Evolutionary conservation across 1,140 invertebrate species (phyloP).

Genomic region (Apis mellifera): DNA sequence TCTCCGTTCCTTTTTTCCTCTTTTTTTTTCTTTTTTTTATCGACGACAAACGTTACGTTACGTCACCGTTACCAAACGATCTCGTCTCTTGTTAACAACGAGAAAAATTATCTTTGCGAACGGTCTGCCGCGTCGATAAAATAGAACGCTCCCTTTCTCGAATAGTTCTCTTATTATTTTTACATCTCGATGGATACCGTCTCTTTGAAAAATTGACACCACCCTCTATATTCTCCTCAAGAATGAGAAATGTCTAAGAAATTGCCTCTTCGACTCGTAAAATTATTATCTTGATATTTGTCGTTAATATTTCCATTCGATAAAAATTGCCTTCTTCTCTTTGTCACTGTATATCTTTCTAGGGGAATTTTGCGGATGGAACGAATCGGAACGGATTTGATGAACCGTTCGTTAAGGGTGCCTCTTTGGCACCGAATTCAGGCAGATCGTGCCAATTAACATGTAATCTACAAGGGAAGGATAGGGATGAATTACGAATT

Average conservation of each 20-base stretch:
- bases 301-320: too few species aligned
- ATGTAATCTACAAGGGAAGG: slow-evolving; percentile 20
- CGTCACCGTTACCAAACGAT: background rate
- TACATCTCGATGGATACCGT: slow-evolving; percentile 13
- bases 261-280: background rate
- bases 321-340: too few species aligned
- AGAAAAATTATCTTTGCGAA: slow-evolving; percentile 21
- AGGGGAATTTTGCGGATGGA: too few species aligned
- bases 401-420: background rate
- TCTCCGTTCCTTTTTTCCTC: background rate
- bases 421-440: slow-evolving; percentile 35
- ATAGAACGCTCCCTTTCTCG: background rate
- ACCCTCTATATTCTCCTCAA: background rate
- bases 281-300: too few species aligned
- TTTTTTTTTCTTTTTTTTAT: background rate
- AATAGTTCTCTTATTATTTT: background rate
- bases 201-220: background rate
- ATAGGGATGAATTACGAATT: slow-evolving; percentile 42
- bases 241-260: slow-evolving; percentile 19
- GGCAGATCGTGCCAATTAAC: slow-evolving; percentile 57
- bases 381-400: slow-evolving; percentile 6
- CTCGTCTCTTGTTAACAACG: slow-evolving; percentile 5
- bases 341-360: background rate
- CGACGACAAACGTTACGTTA: background rate
- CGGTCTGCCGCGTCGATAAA: background rate